A percentile compares a stretch with the other conserved stretches of the same genome.
Evolutionary conservation across 2,113 vertebrate genomes (phyloP).

Genomic region (Porphyrio hochstetteri): DNA sequence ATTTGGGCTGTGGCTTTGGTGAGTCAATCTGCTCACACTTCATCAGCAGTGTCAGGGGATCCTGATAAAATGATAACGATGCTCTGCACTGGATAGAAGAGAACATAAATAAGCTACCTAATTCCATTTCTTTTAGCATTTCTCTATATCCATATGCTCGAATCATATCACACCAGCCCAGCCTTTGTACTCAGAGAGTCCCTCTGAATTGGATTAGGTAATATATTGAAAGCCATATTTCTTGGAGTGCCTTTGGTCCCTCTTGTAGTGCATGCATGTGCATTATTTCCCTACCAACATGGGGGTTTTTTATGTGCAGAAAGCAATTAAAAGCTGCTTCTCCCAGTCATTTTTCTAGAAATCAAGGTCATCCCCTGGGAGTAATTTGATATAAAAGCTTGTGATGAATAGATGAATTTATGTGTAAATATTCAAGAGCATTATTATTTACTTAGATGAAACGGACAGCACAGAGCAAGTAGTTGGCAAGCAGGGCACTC

Average conservation of each 20-base stretch:
- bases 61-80: constrained; percentile 55
- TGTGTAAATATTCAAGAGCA: not conserved
- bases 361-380: not conserved
- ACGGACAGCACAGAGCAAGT: not conserved
- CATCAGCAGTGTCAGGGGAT: constrained; percentile 38
- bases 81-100: not conserved
- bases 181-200: constrained; percentile 8
- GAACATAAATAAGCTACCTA: constrained; percentile 59
- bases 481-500: not conserved
- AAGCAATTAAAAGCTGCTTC: not conserved
- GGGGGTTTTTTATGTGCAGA: not conserved
- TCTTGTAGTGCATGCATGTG: not conserved
- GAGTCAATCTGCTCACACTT: constrained; percentile 45
- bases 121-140: constrained; percentile 51
- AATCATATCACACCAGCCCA: constrained; percentile 16
- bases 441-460: not conserved
- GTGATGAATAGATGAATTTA: not conserved
- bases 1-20: not conserved
- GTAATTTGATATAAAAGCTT: not conserved
- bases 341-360: not conserved
- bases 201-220: not conserved
- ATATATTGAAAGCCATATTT: constrained; percentile 27
- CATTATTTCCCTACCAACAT: not conserved
- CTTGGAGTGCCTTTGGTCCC: not conserved
- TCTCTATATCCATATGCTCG: constrained; percentile 1